Evolutionary conservation across 2,113 vertebrate genomes (phyloP).

Genomic region (Channa argus): DNA sequence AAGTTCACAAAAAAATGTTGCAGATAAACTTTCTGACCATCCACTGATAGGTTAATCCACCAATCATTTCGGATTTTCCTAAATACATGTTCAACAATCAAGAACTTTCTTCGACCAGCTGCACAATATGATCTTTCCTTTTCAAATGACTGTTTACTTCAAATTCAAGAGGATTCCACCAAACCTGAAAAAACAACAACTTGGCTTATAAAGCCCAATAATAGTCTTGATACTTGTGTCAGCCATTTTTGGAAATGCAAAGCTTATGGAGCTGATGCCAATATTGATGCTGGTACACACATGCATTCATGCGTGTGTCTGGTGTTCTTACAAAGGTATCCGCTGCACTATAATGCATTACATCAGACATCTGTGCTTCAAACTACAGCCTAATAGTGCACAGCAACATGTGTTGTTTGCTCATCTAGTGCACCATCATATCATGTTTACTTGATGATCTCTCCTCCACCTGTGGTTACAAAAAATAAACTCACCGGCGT

Average conservation of each 20-base stretch:
- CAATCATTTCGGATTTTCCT: too few relatives aligned
- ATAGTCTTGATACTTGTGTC: conserved; percentile 24
- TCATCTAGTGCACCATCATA: not conserved
- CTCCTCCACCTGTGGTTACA: conserved; percentile 48
- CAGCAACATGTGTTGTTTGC: conserved; percentile 10
- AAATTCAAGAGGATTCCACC: too few relatives aligned
- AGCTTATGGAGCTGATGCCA: conserved; percentile 17
- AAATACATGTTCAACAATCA: not conserved
- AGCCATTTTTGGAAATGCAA: conserved; percentile 35
- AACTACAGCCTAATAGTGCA: not conserved
- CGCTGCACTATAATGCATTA: not conserved
- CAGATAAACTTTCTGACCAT: not conserved
- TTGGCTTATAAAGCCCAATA: not conserved
- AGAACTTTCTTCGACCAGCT: not conserved
- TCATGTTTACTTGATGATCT: conserved; percentile 5
- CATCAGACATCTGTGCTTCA: not conserved
- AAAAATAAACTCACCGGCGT: conserved; percentile 78
- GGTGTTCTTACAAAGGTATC: conserved; percentile 1
- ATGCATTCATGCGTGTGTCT: conserved; percentile 9
- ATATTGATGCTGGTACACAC: not conserved
- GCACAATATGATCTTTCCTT: too few relatives aligned
- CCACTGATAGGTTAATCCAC: not conserved
- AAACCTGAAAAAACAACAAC: not conserved
- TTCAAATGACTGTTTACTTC: too few relatives aligned
- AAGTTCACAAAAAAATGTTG: too few relatives aligned